phyloP scores from a whole-genome alignment of 2,113 vertebrate genomes.

The Callipepla californica region DNA sequence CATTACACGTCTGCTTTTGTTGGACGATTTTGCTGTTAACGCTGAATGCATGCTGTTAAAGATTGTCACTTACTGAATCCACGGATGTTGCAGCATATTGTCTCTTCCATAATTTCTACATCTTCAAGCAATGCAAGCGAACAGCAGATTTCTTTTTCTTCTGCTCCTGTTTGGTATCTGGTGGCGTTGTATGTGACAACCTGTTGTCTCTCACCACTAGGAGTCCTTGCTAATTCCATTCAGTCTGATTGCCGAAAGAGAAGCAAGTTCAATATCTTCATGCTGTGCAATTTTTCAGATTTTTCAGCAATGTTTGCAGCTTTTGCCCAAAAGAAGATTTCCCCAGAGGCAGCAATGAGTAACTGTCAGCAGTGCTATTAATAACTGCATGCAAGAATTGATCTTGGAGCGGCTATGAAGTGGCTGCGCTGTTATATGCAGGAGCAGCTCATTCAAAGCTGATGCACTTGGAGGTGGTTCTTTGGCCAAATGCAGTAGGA shows the following conservation, averaged over 20 bases:
- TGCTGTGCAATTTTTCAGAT: not conserved
- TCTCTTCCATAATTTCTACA: not conserved
- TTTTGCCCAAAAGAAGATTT: not conserved
- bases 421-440: not conserved
- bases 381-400: not conserved
- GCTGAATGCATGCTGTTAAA: not conserved
- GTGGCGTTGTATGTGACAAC: not conserved
- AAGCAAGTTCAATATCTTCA: conserved; percentile 24
- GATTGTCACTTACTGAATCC: not conserved
- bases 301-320: not conserved
- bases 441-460: not conserved
- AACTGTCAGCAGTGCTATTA: not conserved
- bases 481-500: not conserved
- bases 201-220: conserved; percentile 9
- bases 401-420: not conserved
- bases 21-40: too few species aligned
- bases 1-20: too few species aligned
- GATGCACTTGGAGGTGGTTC: not conserved
- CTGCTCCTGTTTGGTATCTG: not conserved
- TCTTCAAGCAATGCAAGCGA: not conserved
- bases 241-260: not conserved
- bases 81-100: not conserved
- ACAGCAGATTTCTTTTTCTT: not conserved
- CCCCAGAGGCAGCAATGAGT: not conserved
- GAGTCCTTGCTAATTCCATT: conserved; percentile 19